These are phyloP conservation scores for Arctopsyche grandis DNA, from an alignment of 1,140 invertebrate species.

Conservation along the genomic window DNA sequence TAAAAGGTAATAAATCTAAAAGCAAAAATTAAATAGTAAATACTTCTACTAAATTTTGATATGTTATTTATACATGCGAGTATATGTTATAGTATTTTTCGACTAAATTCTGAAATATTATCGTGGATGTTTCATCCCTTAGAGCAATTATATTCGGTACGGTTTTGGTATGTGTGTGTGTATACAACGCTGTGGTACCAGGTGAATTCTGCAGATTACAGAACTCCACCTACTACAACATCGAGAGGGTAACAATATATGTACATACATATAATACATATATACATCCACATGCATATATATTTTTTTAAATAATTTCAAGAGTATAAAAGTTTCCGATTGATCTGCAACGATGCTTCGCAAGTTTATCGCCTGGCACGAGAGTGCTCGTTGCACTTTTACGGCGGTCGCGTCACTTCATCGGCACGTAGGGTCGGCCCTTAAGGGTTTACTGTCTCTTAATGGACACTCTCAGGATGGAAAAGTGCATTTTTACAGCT, in stretches of 20 bases:
- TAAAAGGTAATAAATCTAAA: no score
- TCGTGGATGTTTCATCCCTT: conserved; percentile 38
- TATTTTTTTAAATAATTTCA: background rate
- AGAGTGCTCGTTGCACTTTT: background rate
- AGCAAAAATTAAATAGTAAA: no score
- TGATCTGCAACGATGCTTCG: background rate
- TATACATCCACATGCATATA: background rate
- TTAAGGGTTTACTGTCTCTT: conserved; percentile 42
- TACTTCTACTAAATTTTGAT: no score
- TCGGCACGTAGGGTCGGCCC: conserved; percentile 4
- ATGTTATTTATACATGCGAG: no score
- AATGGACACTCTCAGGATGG: conserved; percentile 54
- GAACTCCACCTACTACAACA: conserved; percentile 35
- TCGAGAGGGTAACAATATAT: conserved; percentile 30
- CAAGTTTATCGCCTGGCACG: no score
- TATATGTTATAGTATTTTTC: no score
- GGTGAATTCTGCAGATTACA: conserved; percentile 55
- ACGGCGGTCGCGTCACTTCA: conserved; percentile 45
- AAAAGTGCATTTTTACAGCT: conserved; percentile 54
- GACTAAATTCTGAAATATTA: no score
- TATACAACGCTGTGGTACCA: conserved; percentile 52
- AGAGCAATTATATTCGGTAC: conserved; percentile 53
- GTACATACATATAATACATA: conserved; percentile 1
- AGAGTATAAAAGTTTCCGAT: background rate
- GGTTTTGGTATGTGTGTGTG: conserved; percentile 45